Conservation (phyloP, 2,113 vertebrate species). For the Campylomormyrus tamandua region DNA sequence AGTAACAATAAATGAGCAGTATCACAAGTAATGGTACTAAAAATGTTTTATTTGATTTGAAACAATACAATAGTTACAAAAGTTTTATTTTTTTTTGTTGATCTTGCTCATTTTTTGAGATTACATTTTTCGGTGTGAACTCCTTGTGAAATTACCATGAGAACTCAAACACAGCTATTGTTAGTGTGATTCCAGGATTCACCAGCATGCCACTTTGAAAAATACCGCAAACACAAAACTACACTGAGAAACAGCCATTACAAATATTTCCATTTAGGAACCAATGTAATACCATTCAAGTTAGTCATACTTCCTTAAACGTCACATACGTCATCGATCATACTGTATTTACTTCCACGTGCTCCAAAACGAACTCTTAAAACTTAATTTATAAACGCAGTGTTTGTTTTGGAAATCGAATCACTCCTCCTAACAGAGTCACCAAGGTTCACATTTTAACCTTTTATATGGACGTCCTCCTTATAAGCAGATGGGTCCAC, state of each 20-base stretch:
- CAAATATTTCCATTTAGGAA: slow-evolving; percentile 28
- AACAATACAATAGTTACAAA: slow-evolving; percentile 1
- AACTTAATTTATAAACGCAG: not conserved
- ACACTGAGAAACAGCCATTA: slow-evolving; percentile 3
- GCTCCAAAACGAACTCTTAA: not conserved
- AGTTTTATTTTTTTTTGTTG: not conserved
- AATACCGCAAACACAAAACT: slow-evolving; percentile 4
- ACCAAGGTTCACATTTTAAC: not conserved
- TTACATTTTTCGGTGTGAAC: not conserved
- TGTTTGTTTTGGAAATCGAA: not conserved
- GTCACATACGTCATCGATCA: not conserved
- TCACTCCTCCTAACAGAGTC: not conserved
- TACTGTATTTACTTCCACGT: not conserved
- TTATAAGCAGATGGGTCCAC: not conserved
- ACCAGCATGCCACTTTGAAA: slow-evolving; percentile 22
- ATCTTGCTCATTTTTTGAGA: not conserved
- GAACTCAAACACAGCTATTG: not conserved
- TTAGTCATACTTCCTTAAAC: not conserved
- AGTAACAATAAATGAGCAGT: not conserved
- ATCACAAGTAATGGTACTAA: not conserved
- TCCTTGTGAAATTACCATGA: not conserved
- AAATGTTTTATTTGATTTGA: slow-evolving; percentile 1
- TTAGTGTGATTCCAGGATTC: slow-evolving; percentile 26
- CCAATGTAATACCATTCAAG: not conserved
- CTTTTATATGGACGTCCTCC: not conserved